Evolutionary conservation across 53 echinoderm and acorn worm species (phyloP).

Genomic region (Glandiceps talaboti): DNA sequence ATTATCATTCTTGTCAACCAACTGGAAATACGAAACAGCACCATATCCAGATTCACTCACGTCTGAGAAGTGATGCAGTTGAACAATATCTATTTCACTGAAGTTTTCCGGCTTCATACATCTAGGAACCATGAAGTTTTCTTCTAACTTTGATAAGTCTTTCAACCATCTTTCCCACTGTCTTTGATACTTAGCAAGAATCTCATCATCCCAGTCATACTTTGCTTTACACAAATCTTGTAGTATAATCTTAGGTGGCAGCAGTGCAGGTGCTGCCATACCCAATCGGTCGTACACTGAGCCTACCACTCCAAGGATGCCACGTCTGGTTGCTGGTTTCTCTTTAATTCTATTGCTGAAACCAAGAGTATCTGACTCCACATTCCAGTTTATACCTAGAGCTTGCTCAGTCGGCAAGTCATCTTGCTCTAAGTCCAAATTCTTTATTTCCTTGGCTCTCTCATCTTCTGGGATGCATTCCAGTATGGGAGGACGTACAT

Average conservation of each 20-base stretch:
- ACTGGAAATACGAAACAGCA: constrained; percentile 15
- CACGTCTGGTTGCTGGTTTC: constrained; percentile 24
- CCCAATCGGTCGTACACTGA: constrained; percentile 45
- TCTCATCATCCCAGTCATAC: constrained; percentile 28
- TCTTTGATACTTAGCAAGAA: constrained; percentile 20
- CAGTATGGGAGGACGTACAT: too few species aligned
- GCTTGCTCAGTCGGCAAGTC: constrained; percentile 14
- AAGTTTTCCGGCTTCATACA: constrained; percentile 19
- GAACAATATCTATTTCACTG: not conserved
- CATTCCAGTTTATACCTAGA: constrained; percentile 22
- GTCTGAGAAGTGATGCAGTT: constrained; percentile 48
- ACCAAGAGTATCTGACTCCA: constrained; percentile 19
- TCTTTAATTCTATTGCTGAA: constrained; percentile 13
- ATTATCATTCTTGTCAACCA: constrained; percentile 10
- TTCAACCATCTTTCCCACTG: constrained; percentile 30
- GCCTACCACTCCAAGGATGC: constrained; percentile 16
- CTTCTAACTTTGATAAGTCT: constrained; percentile 5
- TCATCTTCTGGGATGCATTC: too few species aligned
- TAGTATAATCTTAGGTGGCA: constrained; percentile 36
- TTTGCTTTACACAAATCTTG: constrained; percentile 25
- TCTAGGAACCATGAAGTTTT: constrained; percentile 21
- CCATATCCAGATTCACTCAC: constrained; percentile 30
- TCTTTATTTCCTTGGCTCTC: too few species aligned
- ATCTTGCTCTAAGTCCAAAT: constrained; percentile 3
- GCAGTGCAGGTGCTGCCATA: constrained; percentile 23